These are phyloP conservation scores for Drosophila hydei DNA, from an alignment of 1,140 invertebrate species.

Conservation along the genomic window DNA sequence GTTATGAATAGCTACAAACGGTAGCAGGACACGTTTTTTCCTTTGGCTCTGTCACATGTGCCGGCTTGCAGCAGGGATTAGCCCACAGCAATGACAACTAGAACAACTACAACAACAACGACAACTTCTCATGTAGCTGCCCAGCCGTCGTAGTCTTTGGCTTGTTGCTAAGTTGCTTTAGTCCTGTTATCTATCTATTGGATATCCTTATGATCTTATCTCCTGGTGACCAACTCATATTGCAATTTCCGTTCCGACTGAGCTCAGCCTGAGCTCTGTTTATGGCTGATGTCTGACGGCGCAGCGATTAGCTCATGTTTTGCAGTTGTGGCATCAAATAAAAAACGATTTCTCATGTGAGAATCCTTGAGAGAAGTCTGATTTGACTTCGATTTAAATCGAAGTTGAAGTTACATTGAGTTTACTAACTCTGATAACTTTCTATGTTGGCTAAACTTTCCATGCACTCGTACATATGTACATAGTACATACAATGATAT, in stretches of 20 bases:
- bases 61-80: slow-evolving; percentile 59
- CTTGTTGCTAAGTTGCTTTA: slow-evolving; percentile 8
- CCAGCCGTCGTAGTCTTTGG: slow-evolving; percentile 17
- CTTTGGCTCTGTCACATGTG: slow-evolving; percentile 34
- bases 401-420: too few relatives aligned
- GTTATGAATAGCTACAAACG: slow-evolving; percentile 61
- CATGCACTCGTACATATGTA: too few relatives aligned
- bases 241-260: slow-evolving; percentile 43
- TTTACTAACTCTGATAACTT: too few relatives aligned
- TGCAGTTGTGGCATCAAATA: slow-evolving; percentile 25
- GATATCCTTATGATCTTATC: slow-evolving; percentile 59
- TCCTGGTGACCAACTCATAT: slow-evolving; percentile 63
- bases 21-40: slow-evolving; percentile 37
- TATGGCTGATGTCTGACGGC: neutral
- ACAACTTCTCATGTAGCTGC: slow-evolving; percentile 51
- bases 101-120: slow-evolving; percentile 30
- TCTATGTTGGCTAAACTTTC: too few relatives aligned
- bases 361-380: neutral
- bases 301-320: slow-evolving; percentile 18
- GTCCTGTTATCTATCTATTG: slow-evolving; percentile 34
- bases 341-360: neutral
- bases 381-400: neutral
- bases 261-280: slow-evolving; percentile 26
- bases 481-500: too few relatives aligned
- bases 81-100: slow-evolving; percentile 7